These are phyloP conservation scores for Brachionus sp. DNA, from an alignment of 1,140 invertebrate species.

Conservation along the genomic window DNA sequence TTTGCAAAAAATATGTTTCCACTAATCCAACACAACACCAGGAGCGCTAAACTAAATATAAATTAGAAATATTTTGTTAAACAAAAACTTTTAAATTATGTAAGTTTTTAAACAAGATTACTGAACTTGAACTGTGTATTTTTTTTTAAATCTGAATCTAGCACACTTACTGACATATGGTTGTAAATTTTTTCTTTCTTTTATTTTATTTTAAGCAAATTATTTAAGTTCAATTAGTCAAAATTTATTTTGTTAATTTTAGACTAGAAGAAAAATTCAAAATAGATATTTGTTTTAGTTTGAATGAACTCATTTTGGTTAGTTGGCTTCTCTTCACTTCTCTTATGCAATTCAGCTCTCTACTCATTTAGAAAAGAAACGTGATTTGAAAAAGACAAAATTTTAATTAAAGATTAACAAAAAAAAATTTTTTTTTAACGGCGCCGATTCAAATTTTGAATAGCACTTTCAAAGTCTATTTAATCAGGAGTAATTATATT, in stretches of 20 bases:
- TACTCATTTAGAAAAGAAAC: background rate
- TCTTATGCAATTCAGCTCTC: background rate
- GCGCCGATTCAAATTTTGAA: background rate
- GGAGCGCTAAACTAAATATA: background rate
- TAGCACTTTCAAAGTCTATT: background rate
- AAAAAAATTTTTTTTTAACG: background rate
- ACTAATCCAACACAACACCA: background rate
- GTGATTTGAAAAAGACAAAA: background rate
- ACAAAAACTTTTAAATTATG: background rate
- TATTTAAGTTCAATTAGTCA: background rate
- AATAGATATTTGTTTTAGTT: background rate
- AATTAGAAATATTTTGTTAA: background rate
- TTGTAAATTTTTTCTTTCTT: background rate
- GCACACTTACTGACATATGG: too few species aligned
- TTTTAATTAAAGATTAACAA: background rate
- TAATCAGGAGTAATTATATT: background rate
- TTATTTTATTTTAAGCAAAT: background rate
- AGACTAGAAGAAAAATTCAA: background rate
- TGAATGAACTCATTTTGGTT: background rate
- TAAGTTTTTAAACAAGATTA: background rate
- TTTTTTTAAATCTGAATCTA: too few species aligned
- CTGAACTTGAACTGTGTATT: background rate
- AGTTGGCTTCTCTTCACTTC: background rate
- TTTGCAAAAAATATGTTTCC: background rate
- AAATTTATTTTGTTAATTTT: background rate